Conservation (phyloP, 2,113 vertebrate genomes). For the Apeltes quadracus region DNA sequence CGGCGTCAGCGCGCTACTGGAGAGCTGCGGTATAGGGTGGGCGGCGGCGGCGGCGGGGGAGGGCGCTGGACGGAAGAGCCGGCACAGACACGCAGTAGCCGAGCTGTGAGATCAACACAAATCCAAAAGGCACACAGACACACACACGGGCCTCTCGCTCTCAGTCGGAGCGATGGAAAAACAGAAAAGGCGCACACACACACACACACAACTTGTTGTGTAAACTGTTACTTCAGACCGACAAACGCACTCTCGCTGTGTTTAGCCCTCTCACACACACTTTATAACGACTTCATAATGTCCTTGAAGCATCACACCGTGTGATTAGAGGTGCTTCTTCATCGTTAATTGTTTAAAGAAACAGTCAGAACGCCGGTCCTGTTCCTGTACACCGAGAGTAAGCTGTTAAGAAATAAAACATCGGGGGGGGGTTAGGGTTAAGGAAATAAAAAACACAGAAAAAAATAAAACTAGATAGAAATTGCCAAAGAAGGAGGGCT, state of each 20-base stretch:
- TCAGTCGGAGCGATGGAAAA: conserved; percentile 46
- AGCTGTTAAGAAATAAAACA: conserved; percentile 56
- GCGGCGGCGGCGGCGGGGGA: too few species aligned
- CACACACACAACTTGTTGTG: conserved; percentile 15
- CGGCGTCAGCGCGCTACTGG: too few species aligned
- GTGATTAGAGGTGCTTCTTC: too few species aligned
- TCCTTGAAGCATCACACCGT: conserved; percentile 6
- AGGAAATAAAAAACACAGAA: conserved; percentile 42
- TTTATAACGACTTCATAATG: conserved; percentile 9
- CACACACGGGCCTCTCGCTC: conserved; percentile 16
- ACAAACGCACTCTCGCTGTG: conserved; percentile 39
- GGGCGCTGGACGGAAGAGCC: too few species aligned
- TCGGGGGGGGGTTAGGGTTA: too few species aligned
- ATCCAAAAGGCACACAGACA: conserved; percentile 15
- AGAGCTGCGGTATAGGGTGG: too few species aligned
- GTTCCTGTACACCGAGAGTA: conserved; percentile 24
- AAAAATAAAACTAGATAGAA: conserved; percentile 52
- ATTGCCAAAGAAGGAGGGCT: conserved; percentile 50
- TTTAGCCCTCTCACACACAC: conserved; percentile 18
- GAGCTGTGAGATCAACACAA: conserved; percentile 49
- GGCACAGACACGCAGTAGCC: too few species aligned
- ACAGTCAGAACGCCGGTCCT: conserved; percentile 39
- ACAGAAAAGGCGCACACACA: conserved; percentile 31
- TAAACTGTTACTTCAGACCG: conserved; percentile 38
- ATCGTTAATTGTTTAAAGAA: too few species aligned